Evolutionary conservation across 2,797 vertebrate genomes (phyloP), one percentile per base, ranked within the genome.

Genomic region (Crypturellus tataupa): DNA sequence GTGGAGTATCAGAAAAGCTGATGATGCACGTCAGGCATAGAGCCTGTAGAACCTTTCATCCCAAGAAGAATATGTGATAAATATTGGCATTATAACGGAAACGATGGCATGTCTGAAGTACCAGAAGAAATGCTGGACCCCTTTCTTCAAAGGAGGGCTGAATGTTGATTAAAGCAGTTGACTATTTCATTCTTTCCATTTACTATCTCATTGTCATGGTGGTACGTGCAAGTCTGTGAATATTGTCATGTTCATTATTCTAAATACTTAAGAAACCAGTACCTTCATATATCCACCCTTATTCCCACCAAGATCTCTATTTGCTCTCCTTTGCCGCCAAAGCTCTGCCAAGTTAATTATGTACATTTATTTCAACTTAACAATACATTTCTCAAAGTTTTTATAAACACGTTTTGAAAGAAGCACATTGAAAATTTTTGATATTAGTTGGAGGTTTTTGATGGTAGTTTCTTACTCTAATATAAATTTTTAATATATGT

Each of bases 101-200:
- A 69, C 47, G 0, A 2, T 8, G 5, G 6, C 15, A 42, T 0
- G 2, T 19, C 14, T 8, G 8, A 72, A 25, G 6, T 79, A 49
- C 4, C 27, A 77, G 49, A 60, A 69, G 31, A 6, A 70, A 70
- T 75, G 27, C 10, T 31, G 11, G 19, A 11, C 7, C 25, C 3
- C 4, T 59, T 55, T 80, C 19, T 51, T 72, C 55, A 70, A 37
- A 33, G 49, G 24, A 1, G 10, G 21, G 6, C 24, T 55, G 29
- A 76, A 37, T 72, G n/a, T 12, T 70, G 14, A 70, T 59, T 33
- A 76, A 40, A 90, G 3, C 11, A 72, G 51, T 21, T 72, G 27
- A 17, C 7, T 49, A 2, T 42, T 85, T 67, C 10, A 31, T 51
- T 89, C 51, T 80, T 70, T 56, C 35, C 29, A 19, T 68, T 85